phyloP scores from a whole-genome alignment of 2,888 invertebrate species.

The Dendrolimus pini region DNA sequence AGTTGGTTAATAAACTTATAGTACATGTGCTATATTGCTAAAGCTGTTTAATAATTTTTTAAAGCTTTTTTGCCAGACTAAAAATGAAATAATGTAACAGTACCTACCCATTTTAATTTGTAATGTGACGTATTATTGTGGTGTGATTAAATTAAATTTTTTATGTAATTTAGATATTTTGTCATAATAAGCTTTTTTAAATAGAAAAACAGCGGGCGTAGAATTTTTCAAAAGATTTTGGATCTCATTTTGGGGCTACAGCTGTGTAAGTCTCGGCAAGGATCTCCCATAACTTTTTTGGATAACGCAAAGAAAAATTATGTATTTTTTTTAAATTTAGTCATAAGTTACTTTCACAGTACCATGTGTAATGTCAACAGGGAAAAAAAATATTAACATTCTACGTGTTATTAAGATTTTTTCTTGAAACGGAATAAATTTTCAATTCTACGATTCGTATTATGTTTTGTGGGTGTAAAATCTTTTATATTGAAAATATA shows the following conservation, averaged over 20 bases:
- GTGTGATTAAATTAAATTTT: constrained; percentile 46
- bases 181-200: constrained; percentile 28
- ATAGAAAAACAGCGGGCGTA: constrained; percentile 51
- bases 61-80: not conserved
- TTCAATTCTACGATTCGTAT: constrained; percentile 48
- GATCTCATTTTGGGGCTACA: constrained; percentile 63
- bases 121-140: constrained; percentile 56
- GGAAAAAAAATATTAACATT: constrained; percentile 8
- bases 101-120: constrained; percentile 46
- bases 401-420: constrained; percentile 47
- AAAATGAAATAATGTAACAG: constrained; percentile 29
- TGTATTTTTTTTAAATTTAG: constrained; percentile 41
- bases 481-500: constrained; percentile 47
- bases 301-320: constrained; percentile 21
- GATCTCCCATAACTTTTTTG: constrained; percentile 60
- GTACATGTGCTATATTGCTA: too few species aligned
- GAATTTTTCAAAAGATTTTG: constrained; percentile 53
- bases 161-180: constrained; percentile 20
- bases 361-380: constrained; percentile 3
- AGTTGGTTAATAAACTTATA: not conserved
- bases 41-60: not conserved
- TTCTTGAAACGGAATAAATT: constrained; percentile 40
- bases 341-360: constrained; percentile 21
- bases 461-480: constrained; percentile 52
- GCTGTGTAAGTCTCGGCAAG: constrained; percentile 41